Percentiles rank a stretch among this genome's conserved stretches.
Conservation (phyloP, 2,113 vertebrate genomes). For the Xiphias gladius region DNA sequence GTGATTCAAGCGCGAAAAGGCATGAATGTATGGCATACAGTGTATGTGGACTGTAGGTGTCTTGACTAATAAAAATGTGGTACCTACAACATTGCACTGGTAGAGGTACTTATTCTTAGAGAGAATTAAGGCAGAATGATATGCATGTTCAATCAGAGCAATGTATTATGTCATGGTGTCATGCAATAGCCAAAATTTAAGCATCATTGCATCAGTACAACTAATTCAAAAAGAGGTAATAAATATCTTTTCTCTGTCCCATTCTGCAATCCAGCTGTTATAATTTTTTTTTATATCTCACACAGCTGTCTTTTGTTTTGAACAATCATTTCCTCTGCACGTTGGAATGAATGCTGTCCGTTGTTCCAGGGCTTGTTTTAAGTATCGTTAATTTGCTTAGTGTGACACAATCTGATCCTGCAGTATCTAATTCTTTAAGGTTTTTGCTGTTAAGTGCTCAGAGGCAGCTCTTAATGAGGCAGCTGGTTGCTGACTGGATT, state of each 20-base stretch:
- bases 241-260: conserved; percentile 1
- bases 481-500: conserved; percentile 79
- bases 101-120: neutral
- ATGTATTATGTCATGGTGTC: neutral
- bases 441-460: conserved; percentile 69
- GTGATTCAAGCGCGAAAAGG: conserved; percentile 60
- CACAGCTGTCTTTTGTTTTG: conserved; percentile 72
- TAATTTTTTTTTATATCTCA: conserved; percentile 15
- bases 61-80: neutral
- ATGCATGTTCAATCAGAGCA: neutral
- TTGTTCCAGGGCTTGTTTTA: conserved; percentile 75
- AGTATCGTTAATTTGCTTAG: conserved; percentile 76
- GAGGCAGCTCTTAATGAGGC: conserved; percentile 65
- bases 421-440: conserved; percentile 64
- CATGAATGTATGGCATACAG: conserved; percentile 36
- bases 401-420: conserved; percentile 72
- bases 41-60: neutral
- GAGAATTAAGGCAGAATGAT: neutral
- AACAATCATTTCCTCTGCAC: conserved; percentile 14
- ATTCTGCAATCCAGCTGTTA: neutral
- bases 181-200: neutral
- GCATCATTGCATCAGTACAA: neutral
- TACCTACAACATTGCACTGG: neutral
- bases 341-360: conserved; percentile 63
- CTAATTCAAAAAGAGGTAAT: conserved; percentile 9